phyloP scores from a whole-genome alignment of 2,797 vertebrate species.

The Gymnopithys bicolor region DNA sequence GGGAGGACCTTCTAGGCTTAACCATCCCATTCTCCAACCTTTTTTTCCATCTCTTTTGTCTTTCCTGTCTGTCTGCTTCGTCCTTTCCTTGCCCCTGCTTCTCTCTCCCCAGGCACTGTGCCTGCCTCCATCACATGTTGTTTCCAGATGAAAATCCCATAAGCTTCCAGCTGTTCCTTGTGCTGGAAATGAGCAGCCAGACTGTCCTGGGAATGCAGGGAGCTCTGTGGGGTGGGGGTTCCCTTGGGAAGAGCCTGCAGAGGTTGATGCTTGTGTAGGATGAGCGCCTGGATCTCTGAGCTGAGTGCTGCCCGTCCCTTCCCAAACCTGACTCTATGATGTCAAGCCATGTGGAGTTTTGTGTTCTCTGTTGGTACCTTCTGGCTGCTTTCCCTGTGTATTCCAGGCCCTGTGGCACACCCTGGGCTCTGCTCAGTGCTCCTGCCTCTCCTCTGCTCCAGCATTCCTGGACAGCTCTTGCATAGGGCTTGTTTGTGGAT shows the following conservation, averaged over 20 bases:
- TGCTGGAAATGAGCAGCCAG: background rate
- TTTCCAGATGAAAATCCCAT: background rate
- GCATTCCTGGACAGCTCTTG: background rate
- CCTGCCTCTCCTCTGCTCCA: background rate
- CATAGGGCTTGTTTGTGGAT: fast-evolving
- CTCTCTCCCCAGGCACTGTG: fast-evolving
- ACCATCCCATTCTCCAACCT: background rate
- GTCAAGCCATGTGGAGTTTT: fast-evolving
- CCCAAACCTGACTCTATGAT: fast-evolving
- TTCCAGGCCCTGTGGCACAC: background rate
- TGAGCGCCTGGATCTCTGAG: background rate
- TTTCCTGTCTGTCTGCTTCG: background rate
- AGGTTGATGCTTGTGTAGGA: background rate
- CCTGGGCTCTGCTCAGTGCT: background rate
- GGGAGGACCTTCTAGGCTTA: background rate
- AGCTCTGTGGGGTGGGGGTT: background rate
- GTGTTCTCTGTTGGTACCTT: background rate
- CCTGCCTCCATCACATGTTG: background rate
- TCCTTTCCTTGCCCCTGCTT: background rate
- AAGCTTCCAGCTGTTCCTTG: background rate
- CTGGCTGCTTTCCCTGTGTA: fast-evolving
- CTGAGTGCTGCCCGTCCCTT: background rate
- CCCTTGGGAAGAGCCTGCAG: background rate
- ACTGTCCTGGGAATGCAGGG: fast-evolving
- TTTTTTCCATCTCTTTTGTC: background rate